Evolutionary conservation across 2,113 vertebrate genomes (phyloP).

Genomic region (Lepus europaeus): DNA sequence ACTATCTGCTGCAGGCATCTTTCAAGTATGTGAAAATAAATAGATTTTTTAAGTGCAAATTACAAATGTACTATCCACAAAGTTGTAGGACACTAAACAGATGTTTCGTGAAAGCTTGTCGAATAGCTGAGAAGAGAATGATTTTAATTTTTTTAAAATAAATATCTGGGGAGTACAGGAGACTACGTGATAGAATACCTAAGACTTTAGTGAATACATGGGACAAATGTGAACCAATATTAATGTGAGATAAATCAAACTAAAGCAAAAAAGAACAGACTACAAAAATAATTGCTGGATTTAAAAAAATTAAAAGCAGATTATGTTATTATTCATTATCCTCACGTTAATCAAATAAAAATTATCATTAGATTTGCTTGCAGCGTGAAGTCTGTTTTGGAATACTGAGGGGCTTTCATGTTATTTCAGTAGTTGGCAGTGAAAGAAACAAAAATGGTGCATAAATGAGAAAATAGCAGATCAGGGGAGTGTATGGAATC

Average conservation of each 20-base stretch:
- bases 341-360: conserved; percentile 38
- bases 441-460: neutral
- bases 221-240: neutral
- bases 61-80: neutral
- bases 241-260: neutral
- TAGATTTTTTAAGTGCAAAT: no score
- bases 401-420: neutral
- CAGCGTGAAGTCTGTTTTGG: neutral
- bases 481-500: neutral
- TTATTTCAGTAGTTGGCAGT: neutral
- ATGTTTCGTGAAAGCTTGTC: neutral
- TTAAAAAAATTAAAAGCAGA: conserved; percentile 32
- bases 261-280: neutral
- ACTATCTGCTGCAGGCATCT: no score
- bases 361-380: conserved; percentile 22
- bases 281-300: neutral
- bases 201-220: neutral
- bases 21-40: no score
- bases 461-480: neutral
- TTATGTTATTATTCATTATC: conserved; percentile 37
- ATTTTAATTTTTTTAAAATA: neutral
- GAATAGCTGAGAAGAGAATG: neutral
- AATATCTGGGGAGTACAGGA: neutral
- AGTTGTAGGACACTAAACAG: neutral
- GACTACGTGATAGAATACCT: neutral